These are phyloP conservation scores for Leptinotarsa haldemani DNA, from an alignment of 2,888 invertebrate genomes.

Conservation along the genomic window DNA sequence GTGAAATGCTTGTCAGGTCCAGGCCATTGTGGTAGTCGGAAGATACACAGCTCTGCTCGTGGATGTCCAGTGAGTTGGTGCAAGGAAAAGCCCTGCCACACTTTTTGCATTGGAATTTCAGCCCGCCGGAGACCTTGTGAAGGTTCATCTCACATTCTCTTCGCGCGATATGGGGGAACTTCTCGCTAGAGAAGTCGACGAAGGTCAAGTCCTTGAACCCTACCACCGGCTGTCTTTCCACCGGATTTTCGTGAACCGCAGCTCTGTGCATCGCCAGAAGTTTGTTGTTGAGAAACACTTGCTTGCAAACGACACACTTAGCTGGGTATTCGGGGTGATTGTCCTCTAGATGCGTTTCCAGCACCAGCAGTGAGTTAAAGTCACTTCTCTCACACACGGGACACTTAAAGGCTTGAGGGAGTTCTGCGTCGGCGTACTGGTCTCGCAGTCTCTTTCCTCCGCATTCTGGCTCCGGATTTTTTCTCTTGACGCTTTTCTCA, in stretches of 20 bases:
- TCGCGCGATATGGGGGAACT: conserved; percentile 83
- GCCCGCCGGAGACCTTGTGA: conserved; percentile 70
- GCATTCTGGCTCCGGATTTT: conserved; percentile 58
- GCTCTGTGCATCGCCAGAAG: conserved; percentile 78
- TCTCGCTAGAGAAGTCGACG: conserved; percentile 83
- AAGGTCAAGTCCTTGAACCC: conserved; percentile 80
- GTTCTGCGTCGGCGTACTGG: conserved; percentile 48
- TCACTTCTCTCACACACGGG: conserved; percentile 74
- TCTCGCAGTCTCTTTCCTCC: conserved; percentile 51
- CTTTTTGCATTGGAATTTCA: conserved; percentile 77
- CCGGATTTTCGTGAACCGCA: conserved; percentile 68
- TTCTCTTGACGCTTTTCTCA: conserved; percentile 61
- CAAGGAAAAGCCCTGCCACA: conserved; percentile 80
- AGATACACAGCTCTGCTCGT: conserved; percentile 69
- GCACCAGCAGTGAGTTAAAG: conserved; percentile 70
- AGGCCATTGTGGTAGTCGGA: conserved; percentile 53
- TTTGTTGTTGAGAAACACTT: conserved; percentile 79
- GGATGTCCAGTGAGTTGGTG: conserved; percentile 75
- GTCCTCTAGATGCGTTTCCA: conserved; percentile 75
- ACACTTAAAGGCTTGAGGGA: conserved; percentile 66
- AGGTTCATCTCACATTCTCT: conserved; percentile 77
- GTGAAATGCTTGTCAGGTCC: conserved; percentile 62
- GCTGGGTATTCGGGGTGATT: conserved; percentile 76
- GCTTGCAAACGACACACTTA: conserved; percentile 78
- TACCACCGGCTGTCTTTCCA: conserved; percentile 67